These are phyloP conservation scores for Potamilus streckersoni DNA, from an alignment of 1,140 invertebrate genomes.

Conservation along the genomic window DNA sequence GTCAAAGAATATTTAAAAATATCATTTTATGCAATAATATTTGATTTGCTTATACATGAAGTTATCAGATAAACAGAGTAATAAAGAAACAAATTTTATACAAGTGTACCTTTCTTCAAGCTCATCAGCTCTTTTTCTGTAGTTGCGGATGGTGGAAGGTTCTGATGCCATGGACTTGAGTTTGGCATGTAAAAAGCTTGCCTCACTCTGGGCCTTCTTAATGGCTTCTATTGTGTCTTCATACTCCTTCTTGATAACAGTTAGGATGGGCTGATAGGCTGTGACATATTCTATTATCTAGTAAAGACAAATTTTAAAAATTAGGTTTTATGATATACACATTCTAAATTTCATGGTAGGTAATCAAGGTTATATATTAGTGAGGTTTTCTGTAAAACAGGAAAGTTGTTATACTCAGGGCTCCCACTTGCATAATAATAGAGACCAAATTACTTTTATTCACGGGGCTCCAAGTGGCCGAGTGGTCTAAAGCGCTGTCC, in stretches of 20 bases:
- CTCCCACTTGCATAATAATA: no score
- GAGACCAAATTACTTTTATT: no score
- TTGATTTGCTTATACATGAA: no score
- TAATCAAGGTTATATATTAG: conserved; percentile 1
- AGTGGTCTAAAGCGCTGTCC: no score
- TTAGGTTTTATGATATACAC: not conserved
- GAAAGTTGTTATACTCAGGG: no score
- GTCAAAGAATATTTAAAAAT: no score
- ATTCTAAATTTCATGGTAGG: not conserved
- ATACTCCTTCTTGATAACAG: conserved; percentile 65
- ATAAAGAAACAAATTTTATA: no score
- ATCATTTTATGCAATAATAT: no score
- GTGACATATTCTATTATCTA: conserved; percentile 65
- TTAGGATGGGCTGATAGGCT: conserved; percentile 62
- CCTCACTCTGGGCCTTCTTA: conserved; percentile 56
- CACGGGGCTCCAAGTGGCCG: no score
- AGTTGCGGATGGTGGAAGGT: conserved; percentile 64
- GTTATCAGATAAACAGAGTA: no score
- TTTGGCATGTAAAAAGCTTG: conserved; percentile 60
- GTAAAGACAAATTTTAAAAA: conserved; percentile 17
- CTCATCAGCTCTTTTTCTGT: conserved; percentile 60
- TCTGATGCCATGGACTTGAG: conserved; percentile 64
- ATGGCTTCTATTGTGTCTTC: conserved; percentile 65
- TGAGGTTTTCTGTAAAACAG: no score
- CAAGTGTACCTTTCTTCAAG: conserved; percentile 56